Percentiles rank a stretch among this genome's conserved stretches.
These are phyloP conservation scores for Heteromurus nitidus DNA, from an alignment of 2,888 invertebrate genomes.

Conservation along the genomic window DNA sequence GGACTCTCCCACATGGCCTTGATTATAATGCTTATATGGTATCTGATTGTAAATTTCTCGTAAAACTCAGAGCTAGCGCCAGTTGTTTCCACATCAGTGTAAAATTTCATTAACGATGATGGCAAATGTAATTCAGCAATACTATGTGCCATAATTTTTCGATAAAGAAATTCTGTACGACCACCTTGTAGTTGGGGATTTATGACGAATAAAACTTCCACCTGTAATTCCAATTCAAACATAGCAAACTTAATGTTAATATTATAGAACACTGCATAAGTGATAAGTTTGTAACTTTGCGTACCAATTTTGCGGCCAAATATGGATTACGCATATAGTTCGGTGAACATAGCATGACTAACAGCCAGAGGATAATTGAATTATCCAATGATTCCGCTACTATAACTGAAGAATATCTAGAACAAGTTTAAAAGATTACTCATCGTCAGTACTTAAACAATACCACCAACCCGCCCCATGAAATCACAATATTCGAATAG, in stretches of 20 bases:
- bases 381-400: slow-evolving; percentile 87
- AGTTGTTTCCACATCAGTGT: slow-evolving; percentile 97
- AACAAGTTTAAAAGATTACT: too few species aligned
- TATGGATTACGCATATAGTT: slow-evolving; percentile 97
- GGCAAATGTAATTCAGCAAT: slow-evolving; percentile 88
- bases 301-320: slow-evolving; percentile 95
- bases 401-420: slow-evolving; percentile 85
- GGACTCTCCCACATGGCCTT: slow-evolving; percentile 97
- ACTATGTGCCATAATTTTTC: slow-evolving; percentile 90
- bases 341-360: slow-evolving; percentile 92
- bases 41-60: slow-evolving; percentile 98
- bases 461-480: too few species aligned
- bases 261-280: neutral
- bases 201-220: slow-evolving; percentile 74
- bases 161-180: slow-evolving; percentile 78
- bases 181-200: slow-evolving; percentile 78
- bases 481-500: too few species aligned
- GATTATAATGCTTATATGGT: slow-evolving; percentile 97
- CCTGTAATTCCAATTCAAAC: slow-evolving; percentile 51
- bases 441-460: too few species aligned
- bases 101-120: slow-evolving; percentile 96
- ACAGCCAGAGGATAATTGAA: slow-evolving; percentile 89
- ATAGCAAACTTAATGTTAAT: too few species aligned
- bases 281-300: neutral
- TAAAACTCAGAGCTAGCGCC: slow-evolving; percentile 99